These are phyloP conservation scores for Labeo rohita DNA, from an alignment of 2,113 vertebrate species.

Conservation along the genomic window DNA sequence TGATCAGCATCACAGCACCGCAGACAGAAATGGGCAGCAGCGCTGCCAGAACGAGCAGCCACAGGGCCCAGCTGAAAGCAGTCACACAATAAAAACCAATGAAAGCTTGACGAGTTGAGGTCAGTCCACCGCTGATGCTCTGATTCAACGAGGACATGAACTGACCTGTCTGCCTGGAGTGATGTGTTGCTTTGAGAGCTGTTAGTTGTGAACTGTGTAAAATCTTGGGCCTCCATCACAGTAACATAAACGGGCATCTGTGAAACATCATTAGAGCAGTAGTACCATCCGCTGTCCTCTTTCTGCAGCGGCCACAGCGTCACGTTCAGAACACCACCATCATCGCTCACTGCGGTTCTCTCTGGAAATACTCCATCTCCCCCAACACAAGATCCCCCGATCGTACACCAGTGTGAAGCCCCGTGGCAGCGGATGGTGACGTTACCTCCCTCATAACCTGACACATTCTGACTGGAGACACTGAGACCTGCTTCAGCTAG, in stretches of 20 bases:
- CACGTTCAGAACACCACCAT: neutral
- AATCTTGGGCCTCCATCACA: neutral
- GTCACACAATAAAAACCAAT: neutral
- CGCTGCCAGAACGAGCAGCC: neutral
- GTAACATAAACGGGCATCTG: neutral
- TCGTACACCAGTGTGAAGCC: neutral
- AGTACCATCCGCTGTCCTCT: slow-evolving; percentile 6
- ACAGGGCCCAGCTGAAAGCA: neutral
- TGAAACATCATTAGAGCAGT: neutral
- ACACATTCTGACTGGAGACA: neutral
- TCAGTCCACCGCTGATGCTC: neutral
- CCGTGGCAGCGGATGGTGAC: neutral
- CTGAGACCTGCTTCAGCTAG: neutral
- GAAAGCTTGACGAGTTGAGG: neutral
- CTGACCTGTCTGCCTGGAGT: neutral
- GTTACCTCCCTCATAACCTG: neutral
- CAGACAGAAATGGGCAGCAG: neutral
- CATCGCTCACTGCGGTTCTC: neutral
- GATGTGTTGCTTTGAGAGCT: neutral
- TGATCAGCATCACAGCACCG: neutral
- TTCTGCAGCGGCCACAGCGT: neutral
- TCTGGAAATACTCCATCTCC: neutral
- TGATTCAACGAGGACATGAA: neutral
- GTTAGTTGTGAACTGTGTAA: neutral
- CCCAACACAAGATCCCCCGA: neutral